Base-by-base conservation (phyloP, 1,140 invertebrate species). In the Medauroidea extradentata region DNA sequence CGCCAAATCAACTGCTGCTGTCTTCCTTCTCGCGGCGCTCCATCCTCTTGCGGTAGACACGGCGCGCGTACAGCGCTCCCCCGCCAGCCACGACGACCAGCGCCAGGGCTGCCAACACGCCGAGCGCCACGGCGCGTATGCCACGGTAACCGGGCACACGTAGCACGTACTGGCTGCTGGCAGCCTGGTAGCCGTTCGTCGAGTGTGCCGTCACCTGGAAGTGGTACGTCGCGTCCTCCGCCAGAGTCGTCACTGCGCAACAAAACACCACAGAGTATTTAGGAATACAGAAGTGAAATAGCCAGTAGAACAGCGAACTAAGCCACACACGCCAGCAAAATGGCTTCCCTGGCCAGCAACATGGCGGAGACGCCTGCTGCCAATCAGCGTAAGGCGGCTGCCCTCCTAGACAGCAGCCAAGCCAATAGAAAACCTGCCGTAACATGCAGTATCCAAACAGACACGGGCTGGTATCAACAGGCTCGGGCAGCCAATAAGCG, bases 191-290 rank as follows among this genome's bases (percentile, higher is more conserved):
- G 34, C 82, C 80, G 42, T 78, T 75, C 0, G 75, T 60, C 0
- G 82, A 81, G 41, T 82, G 72, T 0, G 84, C 82, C n/a, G 81
- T 67, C 5, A 89, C 82, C 74, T 86, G 82, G 56, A 89, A 83
- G 51, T 80, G 79, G 62, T 88, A 88, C 39, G 78, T 79, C 49
- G 76, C 78, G 51, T 86, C 83, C 67, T 87, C 86, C 61, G 83
- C 80, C 39, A 88, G 69, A 64, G 79, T 77, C 66, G 81, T 79
- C 13, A 55, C 53, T 55, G 42, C 53, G 19, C 21, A 50, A 5
- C 16, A 5, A 8, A 13, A 53, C n/a, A n/a, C n/a, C n/a, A n/a
- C n/a, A n/a, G n/a, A n/a, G n/a, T n/a, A n/a, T n/a, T n/a, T n/a
- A n/a, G n/a, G n/a, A n/a, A n/a, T n/a, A n/a, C n/a, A n/a, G n/a